Conservation (phyloP, 2,113 vertebrate genomes). For the Pseudolaguvia tuberculata region DNA sequence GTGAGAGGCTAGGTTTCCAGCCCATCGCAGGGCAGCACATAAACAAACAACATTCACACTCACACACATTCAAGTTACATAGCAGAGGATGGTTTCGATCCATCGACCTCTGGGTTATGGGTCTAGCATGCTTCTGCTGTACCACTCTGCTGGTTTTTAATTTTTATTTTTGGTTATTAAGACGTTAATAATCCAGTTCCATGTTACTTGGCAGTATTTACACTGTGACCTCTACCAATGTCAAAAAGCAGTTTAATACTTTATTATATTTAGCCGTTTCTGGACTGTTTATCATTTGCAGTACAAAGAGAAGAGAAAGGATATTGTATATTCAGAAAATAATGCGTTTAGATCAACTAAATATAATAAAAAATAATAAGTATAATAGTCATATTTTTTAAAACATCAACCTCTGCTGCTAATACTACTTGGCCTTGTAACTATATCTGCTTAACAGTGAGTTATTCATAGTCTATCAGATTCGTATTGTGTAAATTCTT, state of each 20-base stretch:
- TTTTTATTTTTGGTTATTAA: too few species aligned
- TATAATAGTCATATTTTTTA: neutral
- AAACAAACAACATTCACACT: too few species aligned
- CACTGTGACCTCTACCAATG: conserved; percentile 41
- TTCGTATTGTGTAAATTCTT: conserved; percentile 25
- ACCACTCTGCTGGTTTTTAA: too few species aligned
- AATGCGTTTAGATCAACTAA: conserved; percentile 17
- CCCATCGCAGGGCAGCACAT: too few species aligned
- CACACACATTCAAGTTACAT: too few species aligned
- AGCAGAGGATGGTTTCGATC: too few species aligned
- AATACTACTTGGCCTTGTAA: conserved; percentile 6
- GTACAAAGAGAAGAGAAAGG: neutral
- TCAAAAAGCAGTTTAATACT: conserved; percentile 3
- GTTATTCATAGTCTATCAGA: neutral
- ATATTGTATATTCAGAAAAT: conserved; percentile 3
- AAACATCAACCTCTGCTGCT: conserved; percentile 27
- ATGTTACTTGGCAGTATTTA: neutral
- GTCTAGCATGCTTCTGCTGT: too few species aligned
- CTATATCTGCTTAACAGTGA: conserved; percentile 17
- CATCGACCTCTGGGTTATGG: too few species aligned
- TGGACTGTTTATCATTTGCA: conserved; percentile 12
- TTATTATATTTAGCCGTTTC: neutral
- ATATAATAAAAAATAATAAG: neutral
- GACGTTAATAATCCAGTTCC: too few species aligned
- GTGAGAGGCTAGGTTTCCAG: too few species aligned